Base-by-base conservation (phyloP, 2,113 vertebrate genomes). In the Phoxinus phoxinus region DNA sequence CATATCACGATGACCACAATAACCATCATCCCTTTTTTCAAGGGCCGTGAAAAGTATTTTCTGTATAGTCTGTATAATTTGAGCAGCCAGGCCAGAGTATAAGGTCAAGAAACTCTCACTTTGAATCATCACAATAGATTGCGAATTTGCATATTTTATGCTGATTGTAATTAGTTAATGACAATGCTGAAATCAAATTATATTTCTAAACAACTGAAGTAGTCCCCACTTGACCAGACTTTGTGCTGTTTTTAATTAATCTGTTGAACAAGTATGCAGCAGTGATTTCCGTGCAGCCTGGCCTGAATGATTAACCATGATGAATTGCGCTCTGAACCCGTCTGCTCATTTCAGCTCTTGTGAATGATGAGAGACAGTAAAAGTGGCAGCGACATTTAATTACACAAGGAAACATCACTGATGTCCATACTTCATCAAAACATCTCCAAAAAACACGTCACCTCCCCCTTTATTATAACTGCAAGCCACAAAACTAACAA, bases 341-440 rank as follows among this genome's bases (percentile, higher is more conserved):
- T 83, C 86, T 63, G 51, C 85, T 80, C 80, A 23, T 84, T 81
- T 85, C 80, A 84, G 73, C 76, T 81, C 75, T 80, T 8, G n/a
- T 61, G 65, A 59, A 67, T 69, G 21, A 85, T 56, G 84, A 80
- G 84, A 84, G 84, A 80, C 86, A 72, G 59, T 63, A 48, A 74
- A 83, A 87, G 65, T 85, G 80, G 83, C 86, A 81, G 81, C 58
- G 23, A 53, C 75, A 80, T 74, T 82, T 86, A 89, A 89, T 87
- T 89, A 87, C 48, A 80, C 11, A 30, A 67, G n/a, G 23, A 87
- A 84, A 59, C 76, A 65, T 83, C 21, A 83, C 67, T 84, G 56
- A 82, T 84, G 73, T 87, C 79, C 51, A 17, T 56, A 32, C 83
- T 82, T 73, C 83, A 85, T 87, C 76, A 87, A 79, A 87, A 87